Base-by-base conservation (phyloP, 1,140 invertebrate genomes). In the Monochamus saltuarius region DNA sequence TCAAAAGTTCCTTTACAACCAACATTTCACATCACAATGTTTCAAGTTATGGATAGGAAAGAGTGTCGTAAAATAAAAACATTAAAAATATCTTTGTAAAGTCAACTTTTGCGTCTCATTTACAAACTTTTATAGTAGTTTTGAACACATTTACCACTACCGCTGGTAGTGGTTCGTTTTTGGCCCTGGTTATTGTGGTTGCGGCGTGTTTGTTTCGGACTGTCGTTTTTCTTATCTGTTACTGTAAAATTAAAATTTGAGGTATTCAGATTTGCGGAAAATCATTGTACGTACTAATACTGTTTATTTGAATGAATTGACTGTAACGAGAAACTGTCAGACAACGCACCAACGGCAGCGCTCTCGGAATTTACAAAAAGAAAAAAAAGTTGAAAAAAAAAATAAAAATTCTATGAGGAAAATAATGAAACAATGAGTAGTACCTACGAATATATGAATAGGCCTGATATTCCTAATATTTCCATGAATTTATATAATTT, bases 141-240 rank as follows among this genome's bases (percentile, higher is more conserved):
- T 70, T 72, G 70, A 72, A 72, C 70, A 72, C 70, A 72, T 72
- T 71, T 58, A 70, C 67, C 69, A 69, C 68, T 69, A 64, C 63
- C 69, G 66, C 67, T 72, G 67, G 70, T 29, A 70, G 65, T 70
- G 62, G 54, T 65, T 66, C 35, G 13, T 29, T 62, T 62, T 61
- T 69, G 70, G 70, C 70, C 68, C 70, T 68, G 70, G 70, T 67
- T 63, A 58, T 60, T 61, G 53, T 52, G 56, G 13, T 37, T 38
- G 52, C n/a, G 39, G 45, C 51, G 59, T 50, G 37, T 16, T 42
- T 53, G 16, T 39, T 53, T 51, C 47, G 43, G 39, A 58, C 46
- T 46, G 42, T 46, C 40, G 10, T 34, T 60, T 47, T 29, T 50
- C 22, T 51, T 46, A 16, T 42, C 39, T 52, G 54, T 49, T 52